A percentile compares a stretch with the other conserved stretches of the same genome.
Evolutionary conservation across 1,140 invertebrate species (phyloP).

Genomic region (Drosophila sucinea): DNA sequence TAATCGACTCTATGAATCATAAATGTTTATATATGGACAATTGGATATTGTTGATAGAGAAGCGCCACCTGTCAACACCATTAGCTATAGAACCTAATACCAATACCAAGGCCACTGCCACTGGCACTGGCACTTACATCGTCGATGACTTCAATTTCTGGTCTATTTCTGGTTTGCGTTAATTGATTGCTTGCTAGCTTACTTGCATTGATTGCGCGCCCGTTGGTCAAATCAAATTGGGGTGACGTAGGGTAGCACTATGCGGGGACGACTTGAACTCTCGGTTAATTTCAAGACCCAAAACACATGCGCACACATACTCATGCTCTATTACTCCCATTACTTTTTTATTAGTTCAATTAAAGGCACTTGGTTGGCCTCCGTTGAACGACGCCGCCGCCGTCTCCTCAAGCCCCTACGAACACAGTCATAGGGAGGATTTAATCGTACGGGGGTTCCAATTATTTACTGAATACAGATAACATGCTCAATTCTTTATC

Average conservation of each 20-base stretch:
- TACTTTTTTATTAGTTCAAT: conserved; percentile 75
- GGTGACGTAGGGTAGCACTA: conserved; percentile 1
- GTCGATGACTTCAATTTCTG: conserved; percentile 71
- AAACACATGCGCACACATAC: conserved; percentile 51
- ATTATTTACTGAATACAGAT: too few relatives aligned
- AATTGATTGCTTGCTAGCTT: conserved; percentile 18
- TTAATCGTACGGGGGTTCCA: not conserved
- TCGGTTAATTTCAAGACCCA: conserved; percentile 45
- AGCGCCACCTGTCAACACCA: conserved; percentile 16
- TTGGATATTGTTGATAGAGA: not conserved
- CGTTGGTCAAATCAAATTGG: conserved; percentile 21
- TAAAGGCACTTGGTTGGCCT: conserved; percentile 63
- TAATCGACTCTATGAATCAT: not conserved
- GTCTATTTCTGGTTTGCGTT: conserved; percentile 21
- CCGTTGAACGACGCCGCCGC: not conserved
- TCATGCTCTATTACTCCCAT: conserved; percentile 42
- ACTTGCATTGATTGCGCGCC: conserved; percentile 16
- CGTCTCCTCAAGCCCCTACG: not conserved
- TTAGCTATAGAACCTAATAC: conserved; percentile 3
- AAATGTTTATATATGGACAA: not conserved
- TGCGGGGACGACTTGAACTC: conserved; percentile 8
- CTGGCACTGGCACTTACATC: conserved; percentile 46
- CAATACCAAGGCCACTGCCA: not conserved
- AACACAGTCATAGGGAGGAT: not conserved
- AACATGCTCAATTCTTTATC: too few relatives aligned